These are phyloP conservation scores for Tyto alba DNA, from an alignment of 2,113 vertebrate genomes.

Conservation along the genomic window DNA sequence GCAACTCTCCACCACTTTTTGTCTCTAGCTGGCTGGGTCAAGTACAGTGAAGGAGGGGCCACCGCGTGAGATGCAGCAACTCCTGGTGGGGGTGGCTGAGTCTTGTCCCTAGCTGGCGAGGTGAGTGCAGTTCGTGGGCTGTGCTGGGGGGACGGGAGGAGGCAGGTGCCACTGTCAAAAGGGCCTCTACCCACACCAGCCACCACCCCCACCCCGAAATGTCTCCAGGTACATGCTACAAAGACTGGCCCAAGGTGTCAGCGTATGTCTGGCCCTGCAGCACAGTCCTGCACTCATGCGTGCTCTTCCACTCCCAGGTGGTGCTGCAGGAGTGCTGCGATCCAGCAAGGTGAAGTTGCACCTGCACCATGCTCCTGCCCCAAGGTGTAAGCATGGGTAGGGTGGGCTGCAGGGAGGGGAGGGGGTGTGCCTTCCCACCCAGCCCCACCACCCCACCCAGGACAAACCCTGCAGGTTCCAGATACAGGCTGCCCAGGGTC, in stretches of 20 bases:
- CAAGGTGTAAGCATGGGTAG: accelerated
- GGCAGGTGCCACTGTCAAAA: background rate
- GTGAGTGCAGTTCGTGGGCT: accelerated
- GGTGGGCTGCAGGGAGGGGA: background rate
- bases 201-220: background rate
- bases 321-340: background rate
- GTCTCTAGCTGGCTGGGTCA: background rate
- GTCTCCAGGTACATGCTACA: accelerated
- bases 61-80: background rate
- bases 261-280: accelerated
- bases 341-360: background rate
- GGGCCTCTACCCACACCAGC: background rate
- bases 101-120: background rate
- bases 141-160: accelerated
- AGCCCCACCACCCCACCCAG: background rate
- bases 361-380: background rate
- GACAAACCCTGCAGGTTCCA: background rate
- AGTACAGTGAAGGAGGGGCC: background rate
- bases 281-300: accelerated
- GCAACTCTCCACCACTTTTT: background rate
- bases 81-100: background rate
- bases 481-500: background rate
- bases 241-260: background rate
- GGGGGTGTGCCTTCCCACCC: background rate
- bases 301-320: background rate